A percentile compares a stretch with the other conserved stretches of the same genome.
These are phyloP conservation scores for Neosilurus hyrtlii DNA, from an alignment of 2,797 vertebrate genomes.

Conservation along the genomic window DNA sequence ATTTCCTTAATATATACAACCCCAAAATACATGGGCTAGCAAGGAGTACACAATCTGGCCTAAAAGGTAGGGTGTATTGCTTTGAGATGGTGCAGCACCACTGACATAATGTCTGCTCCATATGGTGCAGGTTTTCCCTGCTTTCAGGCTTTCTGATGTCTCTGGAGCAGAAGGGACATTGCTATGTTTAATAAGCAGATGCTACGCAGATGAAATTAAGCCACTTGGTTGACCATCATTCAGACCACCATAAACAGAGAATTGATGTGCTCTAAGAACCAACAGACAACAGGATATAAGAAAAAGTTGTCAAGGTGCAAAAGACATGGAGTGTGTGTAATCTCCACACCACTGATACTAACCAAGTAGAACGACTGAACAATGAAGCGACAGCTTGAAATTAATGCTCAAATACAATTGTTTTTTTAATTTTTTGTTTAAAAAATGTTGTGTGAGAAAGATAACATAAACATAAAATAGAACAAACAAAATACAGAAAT, in stretches of 20 bases:
- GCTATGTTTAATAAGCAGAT: conserved; percentile 21
- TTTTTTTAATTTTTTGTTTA: not conserved
- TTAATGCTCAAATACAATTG: not conserved
- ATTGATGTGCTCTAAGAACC: conserved; percentile 10
- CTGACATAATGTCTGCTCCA: conserved; percentile 26
- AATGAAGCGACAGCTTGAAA: not conserved
- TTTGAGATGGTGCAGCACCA: conserved; percentile 9
- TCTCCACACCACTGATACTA: not conserved
- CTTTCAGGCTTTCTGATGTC: not conserved
- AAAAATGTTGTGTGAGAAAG: not conserved
- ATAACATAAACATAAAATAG: not conserved
- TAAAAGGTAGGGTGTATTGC: not conserved
- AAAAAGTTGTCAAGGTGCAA: conserved; percentile 10
- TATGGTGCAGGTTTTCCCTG: conserved; percentile 24
- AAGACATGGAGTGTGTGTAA: not conserved
- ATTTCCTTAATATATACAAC: conserved; percentile 27
- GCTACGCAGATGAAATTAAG: conserved; percentile 25
- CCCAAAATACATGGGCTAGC: conserved; percentile 20
- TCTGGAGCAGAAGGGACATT: conserved; percentile 7
- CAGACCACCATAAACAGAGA: conserved; percentile 5
- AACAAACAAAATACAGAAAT: not conserved
- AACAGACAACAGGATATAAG: conserved; percentile 8
- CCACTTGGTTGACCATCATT: conserved; percentile 13
- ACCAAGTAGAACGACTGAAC: not conserved
- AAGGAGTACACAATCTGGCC: conserved; percentile 14